phyloP scores from a whole-genome alignment of 1,140 invertebrate species.

The Bombus superbus region DNA sequence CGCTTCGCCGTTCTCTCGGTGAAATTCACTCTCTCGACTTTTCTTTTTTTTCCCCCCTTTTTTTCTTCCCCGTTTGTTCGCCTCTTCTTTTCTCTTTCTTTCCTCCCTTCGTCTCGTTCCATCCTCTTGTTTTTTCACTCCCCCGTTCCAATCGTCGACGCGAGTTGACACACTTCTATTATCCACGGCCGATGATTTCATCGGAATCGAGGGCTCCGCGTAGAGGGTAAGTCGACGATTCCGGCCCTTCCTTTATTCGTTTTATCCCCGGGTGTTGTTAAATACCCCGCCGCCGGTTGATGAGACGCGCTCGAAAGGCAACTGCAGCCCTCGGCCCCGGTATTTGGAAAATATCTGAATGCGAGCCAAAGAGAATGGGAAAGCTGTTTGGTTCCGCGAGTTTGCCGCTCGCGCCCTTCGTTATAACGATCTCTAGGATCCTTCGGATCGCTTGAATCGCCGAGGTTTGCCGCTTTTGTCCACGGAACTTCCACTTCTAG shows the following conservation, averaged over 20 bases:
- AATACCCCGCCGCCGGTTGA: slow-evolving; percentile 16
- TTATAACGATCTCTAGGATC: slow-evolving; percentile 27
- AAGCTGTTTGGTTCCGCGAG: slow-evolving; percentile 6
- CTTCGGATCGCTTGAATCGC: slow-evolving; percentile 15
- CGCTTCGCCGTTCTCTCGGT: background rate
- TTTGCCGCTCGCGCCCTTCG: background rate
- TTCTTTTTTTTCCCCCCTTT: too few species aligned
- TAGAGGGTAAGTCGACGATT: slow-evolving; percentile 30
- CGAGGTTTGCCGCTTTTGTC: slow-evolving; percentile 16
- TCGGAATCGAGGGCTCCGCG: slow-evolving; percentile 14
- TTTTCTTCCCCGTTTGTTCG: background rate
- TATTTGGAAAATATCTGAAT: slow-evolving; percentile 26
- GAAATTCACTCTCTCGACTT: background rate
- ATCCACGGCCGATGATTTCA: slow-evolving; percentile 19
- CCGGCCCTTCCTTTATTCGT: slow-evolving; percentile 12
- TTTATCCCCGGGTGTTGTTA: slow-evolving; percentile 40
- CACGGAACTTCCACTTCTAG: slow-evolving; percentile 5
- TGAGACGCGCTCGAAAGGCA: slow-evolving; percentile 30
- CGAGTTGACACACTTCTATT: slow-evolving; percentile 43
- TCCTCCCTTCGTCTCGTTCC: background rate
- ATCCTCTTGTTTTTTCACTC: background rate
- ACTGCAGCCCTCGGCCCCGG: background rate
- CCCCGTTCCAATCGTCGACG: background rate
- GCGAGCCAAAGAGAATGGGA: background rate
- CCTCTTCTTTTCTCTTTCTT: background rate